These are phyloP conservation scores for Onthophagus sagittarius DNA, from an alignment of 2,888 invertebrate species.

Conservation along the genomic window DNA sequence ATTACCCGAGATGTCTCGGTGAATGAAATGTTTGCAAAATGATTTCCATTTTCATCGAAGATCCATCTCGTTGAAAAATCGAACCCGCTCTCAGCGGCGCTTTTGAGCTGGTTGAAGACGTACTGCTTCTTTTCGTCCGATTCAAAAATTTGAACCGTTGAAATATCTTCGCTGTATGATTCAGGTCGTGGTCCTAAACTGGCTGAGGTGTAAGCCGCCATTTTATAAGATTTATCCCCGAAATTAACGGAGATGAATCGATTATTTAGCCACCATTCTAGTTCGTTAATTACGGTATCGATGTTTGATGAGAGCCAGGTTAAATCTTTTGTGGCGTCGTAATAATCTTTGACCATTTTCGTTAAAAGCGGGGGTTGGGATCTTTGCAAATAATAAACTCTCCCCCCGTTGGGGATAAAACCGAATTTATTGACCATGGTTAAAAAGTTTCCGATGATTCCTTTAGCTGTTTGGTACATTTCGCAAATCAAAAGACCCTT, in stretches of 20 bases:
- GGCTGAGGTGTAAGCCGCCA: slow-evolving; percentile 59
- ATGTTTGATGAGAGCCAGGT: slow-evolving; percentile 60
- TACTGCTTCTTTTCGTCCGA: slow-evolving; percentile 47
- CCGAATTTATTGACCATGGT: slow-evolving; percentile 63
- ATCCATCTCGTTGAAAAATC: slow-evolving; percentile 84
- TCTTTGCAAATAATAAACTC: slow-evolving; percentile 71
- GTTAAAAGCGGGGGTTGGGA: slow-evolving; percentile 70
- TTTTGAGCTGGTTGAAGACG: slow-evolving; percentile 68
- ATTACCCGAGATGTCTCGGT: slow-evolving; percentile 64
- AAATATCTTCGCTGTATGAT: slow-evolving; percentile 65
- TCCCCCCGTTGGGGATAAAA: slow-evolving; percentile 76
- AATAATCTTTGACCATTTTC: slow-evolving; percentile 69
- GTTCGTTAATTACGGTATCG: slow-evolving; percentile 58
- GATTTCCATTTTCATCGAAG: slow-evolving; percentile 55
- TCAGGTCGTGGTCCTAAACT: slow-evolving; percentile 68
- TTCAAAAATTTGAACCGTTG: slow-evolving; percentile 46
- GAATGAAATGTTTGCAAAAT: slow-evolving; percentile 38
- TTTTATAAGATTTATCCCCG: slow-evolving; percentile 50
- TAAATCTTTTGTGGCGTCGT: slow-evolving; percentile 58
- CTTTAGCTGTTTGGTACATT: slow-evolving; percentile 68
- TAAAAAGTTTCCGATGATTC: slow-evolving; percentile 72
- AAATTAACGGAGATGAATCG: slow-evolving; percentile 52
- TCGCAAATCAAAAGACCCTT: slow-evolving; percentile 73
- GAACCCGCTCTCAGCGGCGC: slow-evolving; percentile 84
- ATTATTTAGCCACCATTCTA: slow-evolving; percentile 59